A percentile compares a stretch with the other conserved stretches of the same genome.
Conservation (phyloP, 2,888 invertebrate genomes). For the Pomacea canaliculata region DNA sequence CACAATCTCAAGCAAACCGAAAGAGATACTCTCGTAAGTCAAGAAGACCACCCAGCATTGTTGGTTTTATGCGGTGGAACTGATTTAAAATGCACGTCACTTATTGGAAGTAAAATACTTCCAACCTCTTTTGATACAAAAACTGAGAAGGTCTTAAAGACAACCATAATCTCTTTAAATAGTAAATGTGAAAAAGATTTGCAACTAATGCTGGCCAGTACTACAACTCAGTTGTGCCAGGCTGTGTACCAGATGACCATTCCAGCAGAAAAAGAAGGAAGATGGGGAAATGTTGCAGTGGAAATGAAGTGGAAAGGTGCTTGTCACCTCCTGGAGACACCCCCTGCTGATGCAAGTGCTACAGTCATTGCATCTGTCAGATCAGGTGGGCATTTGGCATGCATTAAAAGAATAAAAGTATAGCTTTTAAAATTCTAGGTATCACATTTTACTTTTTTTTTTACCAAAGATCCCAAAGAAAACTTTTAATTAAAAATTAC, state of each 20-base stretch:
- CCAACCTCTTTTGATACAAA: constrained; percentile 31
- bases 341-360: constrained; percentile 45
- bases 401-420: too few relatives aligned
- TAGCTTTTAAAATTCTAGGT: too few relatives aligned
- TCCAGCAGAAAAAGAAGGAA: not conserved
- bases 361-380: constrained; percentile 42
- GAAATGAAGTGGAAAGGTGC: constrained; percentile 48
- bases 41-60: constrained; percentile 28
- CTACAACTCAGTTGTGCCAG: not conserved
- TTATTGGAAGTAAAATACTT: constrained; percentile 34
- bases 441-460: too few relatives aligned
- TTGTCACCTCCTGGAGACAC: constrained; percentile 40
- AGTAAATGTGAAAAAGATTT: constrained; percentile 1
- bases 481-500: too few relatives aligned
- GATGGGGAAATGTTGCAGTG: constrained; percentile 41
- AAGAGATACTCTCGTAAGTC: too few relatives aligned
- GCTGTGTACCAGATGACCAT: constrained; percentile 17
- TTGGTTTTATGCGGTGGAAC: constrained; percentile 45
- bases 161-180: constrained; percentile 27
- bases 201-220: not conserved
- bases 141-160: constrained; percentile 39
- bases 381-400: constrained; percentile 23
- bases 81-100: constrained; percentile 40
- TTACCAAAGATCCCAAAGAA: too few relatives aligned
- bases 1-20: constrained; percentile 3